A percentile compares a stretch with the other conserved stretches of the same genome.
Conservation (phyloP, 2,797 vertebrate genomes). For the Eulemur mongoz region DNA sequence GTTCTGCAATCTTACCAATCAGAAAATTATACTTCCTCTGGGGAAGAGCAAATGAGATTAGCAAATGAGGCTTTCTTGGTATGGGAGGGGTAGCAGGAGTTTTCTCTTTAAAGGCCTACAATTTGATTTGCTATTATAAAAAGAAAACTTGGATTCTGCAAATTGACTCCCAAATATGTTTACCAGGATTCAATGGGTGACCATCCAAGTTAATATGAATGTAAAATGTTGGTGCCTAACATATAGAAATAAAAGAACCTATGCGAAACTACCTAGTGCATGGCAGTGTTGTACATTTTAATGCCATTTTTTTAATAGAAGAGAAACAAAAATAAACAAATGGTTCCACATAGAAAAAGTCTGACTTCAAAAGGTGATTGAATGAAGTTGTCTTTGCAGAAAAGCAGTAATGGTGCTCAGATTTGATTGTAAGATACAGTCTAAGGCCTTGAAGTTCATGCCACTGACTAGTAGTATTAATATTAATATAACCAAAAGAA, state of each 20-base stretch:
- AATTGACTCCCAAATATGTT: neutral
- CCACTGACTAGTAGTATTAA: conserved; percentile 27
- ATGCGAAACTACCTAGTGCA: neutral
- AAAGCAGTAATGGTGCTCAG: neutral
- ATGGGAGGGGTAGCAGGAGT: neutral
- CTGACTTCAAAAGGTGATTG: neutral
- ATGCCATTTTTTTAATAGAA: neutral
- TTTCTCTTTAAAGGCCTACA: neutral
- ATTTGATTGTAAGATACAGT: conserved; percentile 6
- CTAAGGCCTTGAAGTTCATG: neutral
- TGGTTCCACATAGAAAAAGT: neutral
- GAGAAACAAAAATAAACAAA: conserved; percentile 14
- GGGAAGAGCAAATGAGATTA: neutral
- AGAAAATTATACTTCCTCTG: neutral
- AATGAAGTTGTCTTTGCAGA: neutral
- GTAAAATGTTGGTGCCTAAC: neutral
- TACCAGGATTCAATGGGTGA: neutral
- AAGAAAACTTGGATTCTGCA: neutral
- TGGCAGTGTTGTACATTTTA: neutral
- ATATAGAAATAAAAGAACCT: neutral
- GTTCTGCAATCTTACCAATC: neutral
- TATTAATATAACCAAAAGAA: conserved; percentile 22
- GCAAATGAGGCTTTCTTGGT: neutral
- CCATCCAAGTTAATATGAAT: neutral
- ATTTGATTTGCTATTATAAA: conserved; percentile 8